phyloP scores from a whole-genome alignment of 2,113 vertebrate species.

The Sterrhoptilus dennistouni region DNA sequence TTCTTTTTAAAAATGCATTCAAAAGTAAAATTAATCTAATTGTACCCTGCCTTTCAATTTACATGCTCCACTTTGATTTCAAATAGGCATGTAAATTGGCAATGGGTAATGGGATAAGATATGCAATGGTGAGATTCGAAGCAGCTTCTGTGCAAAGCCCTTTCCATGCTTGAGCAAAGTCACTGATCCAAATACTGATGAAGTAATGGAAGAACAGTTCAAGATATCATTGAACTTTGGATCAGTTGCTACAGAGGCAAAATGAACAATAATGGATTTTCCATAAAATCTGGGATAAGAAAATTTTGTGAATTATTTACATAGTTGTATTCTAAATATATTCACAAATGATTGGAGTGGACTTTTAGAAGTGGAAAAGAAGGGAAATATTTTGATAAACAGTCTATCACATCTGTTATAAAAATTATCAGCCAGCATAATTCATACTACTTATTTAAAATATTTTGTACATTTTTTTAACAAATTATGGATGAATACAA shows the following conservation, averaged over 20 bases:
- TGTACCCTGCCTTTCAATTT: background rate
- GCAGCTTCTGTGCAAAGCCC: background rate
- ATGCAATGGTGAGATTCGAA: background rate
- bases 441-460: background rate
- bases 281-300: background rate
- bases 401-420: background rate
- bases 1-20: background rate
- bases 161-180: background rate
- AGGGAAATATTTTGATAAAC: background rate
- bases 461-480: background rate
- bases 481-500: background rate
- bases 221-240: background rate
- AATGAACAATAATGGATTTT: background rate
- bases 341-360: background rate
- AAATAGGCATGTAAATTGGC: background rate
- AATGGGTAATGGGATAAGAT: background rate
- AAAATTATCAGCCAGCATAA: background rate
- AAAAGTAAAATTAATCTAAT: background rate
- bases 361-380: background rate
- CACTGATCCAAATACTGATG: background rate
- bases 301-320: background rate
- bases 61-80: background rate
- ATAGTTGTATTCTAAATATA: background rate
- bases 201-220: background rate
- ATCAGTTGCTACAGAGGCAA: background rate